These are phyloP conservation scores for Theretra japonica DNA, from an alignment of 2,888 invertebrate genomes.

Conservation along the genomic window DNA sequence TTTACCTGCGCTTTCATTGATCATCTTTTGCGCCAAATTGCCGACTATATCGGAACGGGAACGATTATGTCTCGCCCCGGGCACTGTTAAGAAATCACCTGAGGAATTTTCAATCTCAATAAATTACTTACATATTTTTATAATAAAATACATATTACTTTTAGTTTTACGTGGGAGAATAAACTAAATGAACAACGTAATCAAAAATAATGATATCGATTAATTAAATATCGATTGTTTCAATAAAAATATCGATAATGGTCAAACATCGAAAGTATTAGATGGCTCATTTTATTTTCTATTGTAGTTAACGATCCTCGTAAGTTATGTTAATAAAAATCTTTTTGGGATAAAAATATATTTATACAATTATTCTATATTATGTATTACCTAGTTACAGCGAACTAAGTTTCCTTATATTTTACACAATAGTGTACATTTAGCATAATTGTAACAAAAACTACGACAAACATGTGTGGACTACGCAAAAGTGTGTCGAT, in stretches of 20 bases:
- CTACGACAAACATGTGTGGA: conserved; percentile 17
- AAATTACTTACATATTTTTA: background rate
- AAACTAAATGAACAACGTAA: background rate
- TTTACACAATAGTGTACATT: background rate
- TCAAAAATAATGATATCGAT: background rate
- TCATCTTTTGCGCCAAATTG: conserved; percentile 72
- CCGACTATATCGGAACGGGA: conserved; percentile 80
- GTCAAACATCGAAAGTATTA: too few species aligned
- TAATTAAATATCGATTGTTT: background rate
- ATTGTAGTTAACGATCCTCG: too few species aligned
- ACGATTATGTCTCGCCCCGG: conserved; percentile 71
- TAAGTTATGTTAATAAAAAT: background rate
- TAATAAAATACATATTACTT: background rate
- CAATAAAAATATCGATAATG: background rate
- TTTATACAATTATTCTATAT: background rate
- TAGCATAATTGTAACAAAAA: conserved; percentile 16
- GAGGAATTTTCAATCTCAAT: conserved; percentile 42
- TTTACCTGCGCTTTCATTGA: conserved; percentile 73
- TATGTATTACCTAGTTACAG: background rate
- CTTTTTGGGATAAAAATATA: background rate
- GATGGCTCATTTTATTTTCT: too few species aligned
- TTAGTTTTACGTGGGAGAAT: background rate
- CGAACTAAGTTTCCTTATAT: conserved; percentile 9
- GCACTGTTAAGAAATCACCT: conserved; percentile 70
- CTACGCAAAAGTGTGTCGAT: conserved; percentile 26